Conservation (phyloP, 2,113 vertebrate species). For the Fregata magnificens region DNA sequence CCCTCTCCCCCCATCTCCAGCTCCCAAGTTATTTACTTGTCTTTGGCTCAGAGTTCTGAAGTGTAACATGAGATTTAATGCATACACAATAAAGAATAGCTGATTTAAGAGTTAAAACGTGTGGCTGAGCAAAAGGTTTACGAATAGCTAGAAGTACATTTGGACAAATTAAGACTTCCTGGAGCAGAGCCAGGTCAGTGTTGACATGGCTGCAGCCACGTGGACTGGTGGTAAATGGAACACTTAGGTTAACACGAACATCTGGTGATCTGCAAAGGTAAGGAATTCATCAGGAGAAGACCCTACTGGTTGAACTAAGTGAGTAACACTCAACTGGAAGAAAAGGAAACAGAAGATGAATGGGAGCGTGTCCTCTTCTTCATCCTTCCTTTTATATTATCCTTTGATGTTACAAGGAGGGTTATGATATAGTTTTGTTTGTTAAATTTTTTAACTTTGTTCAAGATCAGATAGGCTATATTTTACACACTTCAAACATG, state of each 20-base stretch:
- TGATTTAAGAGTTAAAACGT: neutral
- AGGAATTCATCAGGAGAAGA: neutral
- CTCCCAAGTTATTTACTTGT: slow-evolving; percentile 17
- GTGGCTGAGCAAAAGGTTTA: slow-evolving; percentile 1
- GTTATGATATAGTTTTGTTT: neutral
- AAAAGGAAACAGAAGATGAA: neutral
- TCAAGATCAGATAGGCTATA: neutral
- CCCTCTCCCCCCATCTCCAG: neutral
- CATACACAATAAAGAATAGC: neutral
- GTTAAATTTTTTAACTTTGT: neutral
- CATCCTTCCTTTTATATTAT: neutral
- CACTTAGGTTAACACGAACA: neutral
- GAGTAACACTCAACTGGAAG: neutral
- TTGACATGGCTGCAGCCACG: neutral
- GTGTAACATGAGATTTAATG: slow-evolving; percentile 1
- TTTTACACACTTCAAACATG: neutral
- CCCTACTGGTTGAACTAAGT: neutral
- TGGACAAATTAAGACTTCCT: slow-evolving; percentile 30
- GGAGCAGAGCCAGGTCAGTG: neutral
- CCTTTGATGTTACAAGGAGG: slow-evolving; percentile 11
- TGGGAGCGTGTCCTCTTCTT: neutral
- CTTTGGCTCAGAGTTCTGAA: neutral
- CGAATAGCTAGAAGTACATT: neutral
- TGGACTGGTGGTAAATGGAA: neutral
- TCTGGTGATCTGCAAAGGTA: neutral